Percentiles rank a stretch among this genome's conserved stretches.
Evolutionary conservation across 1,140 invertebrate species (phyloP).

Genomic region (Copidosoma floridanum): DNA sequence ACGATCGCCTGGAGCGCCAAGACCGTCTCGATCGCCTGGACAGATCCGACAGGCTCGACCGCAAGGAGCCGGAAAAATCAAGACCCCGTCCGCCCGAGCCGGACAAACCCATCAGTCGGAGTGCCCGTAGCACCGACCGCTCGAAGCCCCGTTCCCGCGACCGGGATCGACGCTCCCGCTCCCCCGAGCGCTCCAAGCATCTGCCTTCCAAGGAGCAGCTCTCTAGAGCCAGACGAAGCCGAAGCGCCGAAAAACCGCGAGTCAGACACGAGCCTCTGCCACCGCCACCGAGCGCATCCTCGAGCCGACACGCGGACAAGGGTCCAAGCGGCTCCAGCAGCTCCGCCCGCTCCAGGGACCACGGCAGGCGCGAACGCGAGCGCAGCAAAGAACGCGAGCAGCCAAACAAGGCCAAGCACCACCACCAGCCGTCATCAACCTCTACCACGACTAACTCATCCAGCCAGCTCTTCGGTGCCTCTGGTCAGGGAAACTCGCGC

Average conservation of each 20-base stretch:
- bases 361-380: constrained; percentile 49
- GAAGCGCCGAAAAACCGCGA: constrained; percentile 51
- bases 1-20: background rate
- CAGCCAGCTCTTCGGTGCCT: background rate
- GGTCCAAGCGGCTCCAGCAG: constrained; percentile 31
- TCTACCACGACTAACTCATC: constrained; percentile 34
- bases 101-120: too few relatives aligned
- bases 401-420: constrained; percentile 33
- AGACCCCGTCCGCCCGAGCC: constrained; percentile 34
- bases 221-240: constrained; percentile 43
- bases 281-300: constrained; percentile 17
- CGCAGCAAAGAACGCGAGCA: constrained; percentile 50
- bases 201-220: constrained; percentile 39
- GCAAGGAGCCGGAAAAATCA: constrained; percentile 46
- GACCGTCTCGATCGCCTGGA: background rate
- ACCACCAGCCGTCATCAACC: too few relatives aligned
- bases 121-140: constrained; percentile 41
- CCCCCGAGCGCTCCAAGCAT: constrained; percentile 43
- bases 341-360: constrained; percentile 38
- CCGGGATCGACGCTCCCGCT: constrained; percentile 49
- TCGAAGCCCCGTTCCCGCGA: constrained; percentile 47
- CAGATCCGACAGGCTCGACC: constrained; percentile 25
- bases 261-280: constrained; percentile 44
- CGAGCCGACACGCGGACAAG: constrained; percentile 49
- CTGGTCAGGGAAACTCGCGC: too few relatives aligned